These are phyloP conservation scores for Trachurus trachurus DNA, from an alignment of 2,797 vertebrate species.

Conservation along the genomic window DNA sequence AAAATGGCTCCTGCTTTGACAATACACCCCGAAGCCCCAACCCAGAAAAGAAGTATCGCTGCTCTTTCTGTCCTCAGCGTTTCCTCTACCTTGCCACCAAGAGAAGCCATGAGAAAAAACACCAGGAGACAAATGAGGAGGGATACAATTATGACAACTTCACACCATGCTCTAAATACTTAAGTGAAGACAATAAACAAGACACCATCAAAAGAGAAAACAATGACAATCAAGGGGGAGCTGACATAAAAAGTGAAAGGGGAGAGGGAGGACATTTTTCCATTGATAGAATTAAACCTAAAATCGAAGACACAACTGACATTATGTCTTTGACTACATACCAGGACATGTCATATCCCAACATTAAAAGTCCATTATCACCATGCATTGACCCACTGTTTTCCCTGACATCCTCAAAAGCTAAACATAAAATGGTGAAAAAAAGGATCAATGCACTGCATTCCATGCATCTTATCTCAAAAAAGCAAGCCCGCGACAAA, in stretches of 20 bases:
- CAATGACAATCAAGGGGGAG: conserved; percentile 71
- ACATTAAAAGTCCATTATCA: conserved; percentile 68
- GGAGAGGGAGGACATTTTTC: conserved; percentile 72
- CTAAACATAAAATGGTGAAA: conserved; percentile 79
- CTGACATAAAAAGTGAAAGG: conserved; percentile 69
- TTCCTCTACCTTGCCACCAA: conserved; percentile 98
- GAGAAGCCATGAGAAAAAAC: conserved; percentile 96
- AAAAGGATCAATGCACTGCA: conserved; percentile 65
- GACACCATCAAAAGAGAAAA: conserved; percentile 88
- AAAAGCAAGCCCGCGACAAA: conserved; percentile 61
- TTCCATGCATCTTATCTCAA: conserved; percentile 66
- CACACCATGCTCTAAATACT: conserved; percentile 90
- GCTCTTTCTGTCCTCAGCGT: conserved; percentile 96
- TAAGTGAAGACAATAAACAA: conserved; percentile 90
- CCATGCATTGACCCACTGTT: conserved; percentile 64
- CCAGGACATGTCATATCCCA: conserved; percentile 67
- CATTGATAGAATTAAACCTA: conserved; percentile 76
- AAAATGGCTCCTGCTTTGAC: conserved; percentile 95
- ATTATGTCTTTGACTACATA: conserved; percentile 66
- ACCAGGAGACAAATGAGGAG: conserved; percentile 88
- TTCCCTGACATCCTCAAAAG: conserved; percentile 63
- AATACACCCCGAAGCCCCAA: conserved; percentile 91
- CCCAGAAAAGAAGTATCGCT: conserved; percentile 95
- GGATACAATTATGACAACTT: conserved; percentile 89
- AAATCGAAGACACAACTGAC: conserved; percentile 71